Evolutionary conservation across 2,113 vertebrate genomes (phyloP).

Genomic region (Ammospiza caudacuta): DNA sequence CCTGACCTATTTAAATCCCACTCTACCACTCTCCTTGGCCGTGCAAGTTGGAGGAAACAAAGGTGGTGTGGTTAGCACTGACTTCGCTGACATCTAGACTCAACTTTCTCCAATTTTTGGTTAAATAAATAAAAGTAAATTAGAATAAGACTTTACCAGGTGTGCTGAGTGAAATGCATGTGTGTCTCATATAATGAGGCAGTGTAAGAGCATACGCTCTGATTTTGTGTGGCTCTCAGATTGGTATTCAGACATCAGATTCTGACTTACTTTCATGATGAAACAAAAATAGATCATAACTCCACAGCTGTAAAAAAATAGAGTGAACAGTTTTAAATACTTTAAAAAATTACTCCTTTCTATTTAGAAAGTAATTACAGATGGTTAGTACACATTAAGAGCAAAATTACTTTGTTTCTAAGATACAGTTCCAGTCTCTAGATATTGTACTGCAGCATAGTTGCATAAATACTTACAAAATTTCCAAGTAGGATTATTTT

Average conservation of each 20-base stretch:
- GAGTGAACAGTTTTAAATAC: not conserved
- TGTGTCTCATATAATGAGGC: not conserved
- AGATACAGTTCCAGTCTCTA: not conserved
- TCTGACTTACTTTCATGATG: not conserved
- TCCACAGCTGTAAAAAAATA: not conserved
- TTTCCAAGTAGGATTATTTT: not conserved
- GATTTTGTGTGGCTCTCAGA: not conserved
- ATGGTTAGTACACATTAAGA: not conserved
- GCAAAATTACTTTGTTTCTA: not conserved
- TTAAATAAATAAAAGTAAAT: not conserved
- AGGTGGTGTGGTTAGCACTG: not conserved
- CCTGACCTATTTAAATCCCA: not conserved
- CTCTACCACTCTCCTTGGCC: too few species aligned
- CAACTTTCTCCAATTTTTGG: not conserved
- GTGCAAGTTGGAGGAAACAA: not conserved
- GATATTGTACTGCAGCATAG: not conserved
- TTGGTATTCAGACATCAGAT: not conserved
- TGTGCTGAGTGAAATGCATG: not conserved
- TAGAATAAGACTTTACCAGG: not conserved
- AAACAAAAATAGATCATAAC: not conserved
- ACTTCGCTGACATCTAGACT: too few species aligned
- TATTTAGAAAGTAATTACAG: not conserved
- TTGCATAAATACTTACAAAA: not conserved
- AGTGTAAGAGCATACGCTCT: not conserved
- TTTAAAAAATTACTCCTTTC: not conserved